Evolutionary conservation across 2,797 vertebrate genomes (phyloP).

Genomic region (Pseudochromis fuscus): DNA sequence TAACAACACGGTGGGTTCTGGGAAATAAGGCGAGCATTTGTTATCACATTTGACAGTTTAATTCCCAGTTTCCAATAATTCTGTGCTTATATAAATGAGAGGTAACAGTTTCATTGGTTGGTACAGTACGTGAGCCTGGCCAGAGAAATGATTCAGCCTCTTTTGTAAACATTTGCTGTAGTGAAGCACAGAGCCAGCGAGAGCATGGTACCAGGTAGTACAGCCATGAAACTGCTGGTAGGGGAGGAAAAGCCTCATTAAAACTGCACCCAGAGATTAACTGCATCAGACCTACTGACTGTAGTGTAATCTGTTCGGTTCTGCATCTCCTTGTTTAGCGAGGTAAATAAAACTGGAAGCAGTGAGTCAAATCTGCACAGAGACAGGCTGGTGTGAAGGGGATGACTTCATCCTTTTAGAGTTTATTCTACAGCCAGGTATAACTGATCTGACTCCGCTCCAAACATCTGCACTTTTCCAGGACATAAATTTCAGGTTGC

Average conservation of each 20-base stretch:
- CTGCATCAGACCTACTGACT: conserved; percentile 52
- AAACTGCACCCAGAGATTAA: conserved; percentile 68
- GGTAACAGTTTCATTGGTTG: conserved; percentile 38
- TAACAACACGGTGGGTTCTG: background rate
- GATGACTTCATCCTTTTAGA: conserved; percentile 57
- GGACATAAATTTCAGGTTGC: conserved; percentile 72
- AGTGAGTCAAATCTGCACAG: conserved; percentile 27
- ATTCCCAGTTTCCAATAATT: conserved; percentile 33
- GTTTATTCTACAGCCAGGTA: conserved; percentile 63
- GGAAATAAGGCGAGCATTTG: conserved; percentile 26
- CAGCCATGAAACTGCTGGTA: conserved; percentile 66
- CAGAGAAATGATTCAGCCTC: conserved; percentile 59
- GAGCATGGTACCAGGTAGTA: conserved; percentile 82
- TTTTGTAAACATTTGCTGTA: conserved; percentile 72
- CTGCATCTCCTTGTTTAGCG: conserved; percentile 40
- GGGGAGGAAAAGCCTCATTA: conserved; percentile 71
- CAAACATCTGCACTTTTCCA: conserved; percentile 80
- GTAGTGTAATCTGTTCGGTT: conserved; percentile 38
- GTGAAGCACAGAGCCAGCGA: conserved; percentile 56
- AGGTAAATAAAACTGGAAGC: conserved; percentile 54
- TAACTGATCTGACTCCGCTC: conserved; percentile 66
- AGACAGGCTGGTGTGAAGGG: conserved; percentile 25
- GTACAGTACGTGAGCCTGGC: conserved; percentile 27
- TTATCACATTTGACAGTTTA: conserved; percentile 34
- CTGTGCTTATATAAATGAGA: conserved; percentile 46